A percentile compares a stretch with the other conserved stretches of the same genome.
phyloP scores from a whole-genome alignment of 2,113 vertebrate species.

The Maccullochella peelii region DNA sequence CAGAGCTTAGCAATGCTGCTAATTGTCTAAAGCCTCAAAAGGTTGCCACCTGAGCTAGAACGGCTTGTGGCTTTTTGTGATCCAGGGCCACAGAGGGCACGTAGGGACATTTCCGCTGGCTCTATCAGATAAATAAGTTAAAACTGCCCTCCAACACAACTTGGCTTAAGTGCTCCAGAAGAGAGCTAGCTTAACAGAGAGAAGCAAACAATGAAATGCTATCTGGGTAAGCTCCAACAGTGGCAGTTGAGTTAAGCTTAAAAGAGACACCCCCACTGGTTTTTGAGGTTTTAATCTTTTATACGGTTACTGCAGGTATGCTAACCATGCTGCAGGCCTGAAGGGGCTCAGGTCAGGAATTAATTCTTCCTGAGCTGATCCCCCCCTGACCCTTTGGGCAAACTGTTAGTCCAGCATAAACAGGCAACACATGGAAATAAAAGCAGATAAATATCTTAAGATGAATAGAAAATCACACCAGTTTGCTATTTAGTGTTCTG shows the following conservation, averaged over 20 bases:
- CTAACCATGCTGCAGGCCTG: conserved; percentile 60
- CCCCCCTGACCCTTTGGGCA: conserved; percentile 40
- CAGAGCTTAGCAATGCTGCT: conserved; percentile 67
- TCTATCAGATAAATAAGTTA: conserved; percentile 81
- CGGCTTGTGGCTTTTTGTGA: conserved; percentile 63
- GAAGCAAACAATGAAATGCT: conserved; percentile 69
- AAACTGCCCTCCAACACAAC: conserved; percentile 78
- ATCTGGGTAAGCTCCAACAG: conserved; percentile 65
- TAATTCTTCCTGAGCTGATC: conserved; percentile 47
- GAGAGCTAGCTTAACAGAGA: conserved; percentile 63
- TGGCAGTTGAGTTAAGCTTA: conserved; percentile 73
- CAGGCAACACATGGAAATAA: conserved; percentile 33
- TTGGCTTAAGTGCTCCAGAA: conserved; percentile 72
- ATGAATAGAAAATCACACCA: neutral
- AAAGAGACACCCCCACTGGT: conserved; percentile 60
- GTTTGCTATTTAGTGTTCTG: neutral
- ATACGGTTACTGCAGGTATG: conserved; percentile 66
- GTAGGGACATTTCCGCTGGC: conserved; percentile 65
- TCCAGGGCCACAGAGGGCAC: conserved; percentile 59
- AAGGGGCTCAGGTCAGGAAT: conserved; percentile 54
- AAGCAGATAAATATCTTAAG: conserved; percentile 5
- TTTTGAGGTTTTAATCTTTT: conserved; percentile 77
- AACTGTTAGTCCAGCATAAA: conserved; percentile 49
- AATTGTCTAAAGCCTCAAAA: conserved; percentile 77
- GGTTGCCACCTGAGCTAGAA: conserved; percentile 65